Base-by-base conservation (phyloP, 2,113 vertebrate genomes). In the Perognathus longimembris region DNA sequence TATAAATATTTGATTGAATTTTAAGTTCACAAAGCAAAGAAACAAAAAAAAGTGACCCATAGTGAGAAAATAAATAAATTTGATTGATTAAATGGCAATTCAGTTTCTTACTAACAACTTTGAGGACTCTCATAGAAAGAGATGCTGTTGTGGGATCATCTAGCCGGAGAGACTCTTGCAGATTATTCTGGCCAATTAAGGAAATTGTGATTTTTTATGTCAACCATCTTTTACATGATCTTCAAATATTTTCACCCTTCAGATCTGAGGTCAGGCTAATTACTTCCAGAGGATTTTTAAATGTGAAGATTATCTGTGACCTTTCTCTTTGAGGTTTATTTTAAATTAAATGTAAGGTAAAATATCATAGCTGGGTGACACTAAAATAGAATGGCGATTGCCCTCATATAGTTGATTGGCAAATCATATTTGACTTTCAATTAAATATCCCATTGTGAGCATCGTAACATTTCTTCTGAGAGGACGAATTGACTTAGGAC, bases 281-380 rank as follows among this genome's bases (percentile, higher is more conserved):
- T 32, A 77, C 30, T 18, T 15, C 45, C 36, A 36, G 84, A 84
- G 28, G 24, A 83, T n/a, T 67, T 89, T 93, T 69, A 50, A 83
- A 90, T 28, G 9, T 86, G 80, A 94, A 24, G 54, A 32, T 32
- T 82, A 32, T 83, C 66, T 45, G 3, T 91, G 57, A 38, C 28
- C 40, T 66, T 28, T 86, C 79, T 61, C 36, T 80, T 77, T 87
- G 21, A 71, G 57, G 17, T 30, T 86, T 81, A 67, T 75, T 73
- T 86, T 89, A 92, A 89, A 83, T 90, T 90, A 89, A 91, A 38
- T 38, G 54, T 94, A 80, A 79, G 93, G 61, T 75, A 63, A 94
- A 90, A 92, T 77, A 76, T 32, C 63, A n/a, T 42, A 93, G 28
- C 36, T 34, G n/a, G 11, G 24, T 78, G 63, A 91, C 17, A 57